Conservation (phyloP, 2,797 vertebrate genomes). For the Calcarius lapponicus region DNA sequence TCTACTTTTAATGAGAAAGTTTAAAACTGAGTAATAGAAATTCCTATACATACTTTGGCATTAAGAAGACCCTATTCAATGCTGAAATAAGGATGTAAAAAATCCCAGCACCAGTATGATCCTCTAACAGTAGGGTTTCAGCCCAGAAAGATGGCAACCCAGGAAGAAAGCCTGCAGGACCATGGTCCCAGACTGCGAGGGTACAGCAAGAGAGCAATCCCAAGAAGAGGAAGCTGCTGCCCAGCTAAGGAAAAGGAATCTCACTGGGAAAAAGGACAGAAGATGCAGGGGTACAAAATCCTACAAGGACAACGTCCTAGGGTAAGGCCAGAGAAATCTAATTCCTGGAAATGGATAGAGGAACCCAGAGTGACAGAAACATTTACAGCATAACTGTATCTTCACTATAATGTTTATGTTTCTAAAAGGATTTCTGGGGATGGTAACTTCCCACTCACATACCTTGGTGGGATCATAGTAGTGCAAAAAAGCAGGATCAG, state of each 20-base stretch:
- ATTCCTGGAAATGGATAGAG: background rate
- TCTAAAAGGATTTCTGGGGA: background rate
- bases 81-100: background rate
- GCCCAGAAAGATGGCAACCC: background rate
- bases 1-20: background rate
- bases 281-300: background rate
- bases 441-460: background rate
- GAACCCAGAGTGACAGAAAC: background rate
- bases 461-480: constrained; percentile 95
- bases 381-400: background rate
- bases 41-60: background rate
- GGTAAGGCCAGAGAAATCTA: background rate
- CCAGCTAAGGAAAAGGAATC: background rate
- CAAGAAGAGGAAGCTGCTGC: background rate
- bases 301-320: background rate
- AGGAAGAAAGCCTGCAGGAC: background rate
- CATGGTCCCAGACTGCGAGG: background rate
- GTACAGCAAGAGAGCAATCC: background rate
- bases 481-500: constrained; percentile 90
- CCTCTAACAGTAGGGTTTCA: background rate
- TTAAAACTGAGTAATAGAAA: background rate
- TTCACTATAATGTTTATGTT: background rate
- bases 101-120: background rate
- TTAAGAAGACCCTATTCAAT: background rate
- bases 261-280: background rate